Percentiles rank a stretch among this genome's conserved stretches.
Conservation (phyloP, 2,797 vertebrate species). For the Etheostoma nigrum region DNA sequence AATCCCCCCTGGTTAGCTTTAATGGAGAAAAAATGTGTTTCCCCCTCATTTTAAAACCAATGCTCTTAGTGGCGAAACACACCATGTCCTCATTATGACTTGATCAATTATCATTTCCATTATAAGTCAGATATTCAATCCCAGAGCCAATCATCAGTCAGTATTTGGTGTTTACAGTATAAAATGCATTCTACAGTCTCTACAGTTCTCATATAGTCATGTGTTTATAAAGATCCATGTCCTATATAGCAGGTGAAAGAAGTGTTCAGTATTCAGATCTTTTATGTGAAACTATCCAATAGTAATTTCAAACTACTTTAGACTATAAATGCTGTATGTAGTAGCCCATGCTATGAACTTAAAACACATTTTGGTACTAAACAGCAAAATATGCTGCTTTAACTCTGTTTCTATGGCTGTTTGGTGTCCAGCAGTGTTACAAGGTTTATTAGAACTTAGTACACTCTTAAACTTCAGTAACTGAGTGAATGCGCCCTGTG, state of each 20-base stretch:
- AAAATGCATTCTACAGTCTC: background rate
- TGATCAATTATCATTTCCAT: slow-evolving; percentile 52
- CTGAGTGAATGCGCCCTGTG: background rate
- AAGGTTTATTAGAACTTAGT: background rate
- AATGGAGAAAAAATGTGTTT: slow-evolving; percentile 72
- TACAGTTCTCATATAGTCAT: background rate
- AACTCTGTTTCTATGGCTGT: background rate
- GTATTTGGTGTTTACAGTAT: slow-evolving; percentile 17
- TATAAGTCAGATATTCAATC: slow-evolving; percentile 34
- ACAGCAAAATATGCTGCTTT: background rate
- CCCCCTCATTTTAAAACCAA: slow-evolving; percentile 57
- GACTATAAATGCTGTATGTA: background rate
- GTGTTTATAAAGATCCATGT: background rate
- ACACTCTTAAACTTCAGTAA: background rate
- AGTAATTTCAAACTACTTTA: background rate
- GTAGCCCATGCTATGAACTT: background rate
- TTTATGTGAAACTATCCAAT: background rate
- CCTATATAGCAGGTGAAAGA: background rate
- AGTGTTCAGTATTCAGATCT: background rate
- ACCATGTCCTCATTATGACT: slow-evolving; percentile 57
- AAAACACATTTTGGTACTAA: background rate
- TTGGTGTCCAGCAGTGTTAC: background rate
- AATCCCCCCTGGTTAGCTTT: slow-evolving; percentile 41
- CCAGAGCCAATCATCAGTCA: slow-evolving; percentile 36
- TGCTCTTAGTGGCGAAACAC: slow-evolving; percentile 46